Percentiles rank a stretch among this genome's conserved stretches.
phyloP scores from a whole-genome alignment of 2,888 invertebrate genomes.

The Scaeva pyrastri region DNA sequence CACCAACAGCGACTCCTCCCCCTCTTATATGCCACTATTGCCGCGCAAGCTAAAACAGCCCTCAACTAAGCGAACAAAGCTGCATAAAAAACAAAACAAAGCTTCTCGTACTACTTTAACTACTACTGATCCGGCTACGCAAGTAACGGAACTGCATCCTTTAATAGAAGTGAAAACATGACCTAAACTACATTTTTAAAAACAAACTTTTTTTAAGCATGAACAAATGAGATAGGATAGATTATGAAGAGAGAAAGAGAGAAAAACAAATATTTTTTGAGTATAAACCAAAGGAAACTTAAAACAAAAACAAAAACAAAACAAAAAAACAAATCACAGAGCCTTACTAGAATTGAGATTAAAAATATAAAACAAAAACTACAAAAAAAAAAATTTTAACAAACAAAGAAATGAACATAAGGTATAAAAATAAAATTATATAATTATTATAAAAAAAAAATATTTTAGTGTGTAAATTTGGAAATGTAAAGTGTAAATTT shows the following conservation, averaged over 20 bases:
- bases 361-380: constrained; percentile 44
- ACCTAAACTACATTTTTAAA: too few relatives aligned
- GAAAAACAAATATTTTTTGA: constrained; percentile 61
- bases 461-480: constrained; percentile 54
- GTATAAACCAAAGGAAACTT: constrained; percentile 39
- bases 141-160: constrained; percentile 57
- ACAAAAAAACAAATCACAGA: constrained; percentile 74
- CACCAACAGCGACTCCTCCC: constrained; percentile 60
- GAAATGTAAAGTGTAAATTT: constrained; percentile 70
- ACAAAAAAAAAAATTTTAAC: constrained; percentile 26
- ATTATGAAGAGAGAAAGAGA: constrained; percentile 10
- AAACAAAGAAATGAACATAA: constrained; percentile 32
- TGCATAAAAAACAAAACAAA: constrained; percentile 29
- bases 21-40: constrained; percentile 74
- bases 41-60: constrained; percentile 68
- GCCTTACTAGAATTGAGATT: constrained; percentile 76
- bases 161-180: constrained; percentile 64
- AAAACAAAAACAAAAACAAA: constrained; percentile 29
- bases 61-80: constrained; percentile 58
- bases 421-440: constrained; percentile 37
- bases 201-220: constrained; percentile 22
- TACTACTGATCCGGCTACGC: constrained; percentile 50
- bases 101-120: constrained; percentile 64
- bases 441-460: constrained; percentile 49
- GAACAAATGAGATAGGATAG: constrained; percentile 13